phyloP scores from a whole-genome alignment of 35 echinoderm and acorn worm genomes.

The Heliocidaris tuberculata region DNA sequence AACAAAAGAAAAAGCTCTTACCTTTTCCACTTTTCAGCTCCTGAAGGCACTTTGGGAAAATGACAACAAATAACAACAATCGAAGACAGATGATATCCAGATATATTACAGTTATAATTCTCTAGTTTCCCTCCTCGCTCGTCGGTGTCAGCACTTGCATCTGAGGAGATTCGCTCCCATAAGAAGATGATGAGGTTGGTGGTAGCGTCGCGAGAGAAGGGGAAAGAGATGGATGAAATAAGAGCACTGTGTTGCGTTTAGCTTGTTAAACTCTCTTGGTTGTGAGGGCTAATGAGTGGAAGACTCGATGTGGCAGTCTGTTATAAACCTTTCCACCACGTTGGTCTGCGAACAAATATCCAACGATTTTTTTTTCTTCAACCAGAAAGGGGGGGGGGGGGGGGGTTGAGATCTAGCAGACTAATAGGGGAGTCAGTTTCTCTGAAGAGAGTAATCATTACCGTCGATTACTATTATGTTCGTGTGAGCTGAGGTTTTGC shows the following conservation, averaged over 20 bases:
- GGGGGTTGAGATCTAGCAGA: no score
- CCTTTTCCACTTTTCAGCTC: background rate
- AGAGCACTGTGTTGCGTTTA: background rate
- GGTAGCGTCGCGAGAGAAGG: background rate
- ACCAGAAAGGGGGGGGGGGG: background rate
- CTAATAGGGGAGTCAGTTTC: no score
- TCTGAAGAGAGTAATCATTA: no score
- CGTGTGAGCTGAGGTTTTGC: no score
- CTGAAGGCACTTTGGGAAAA: background rate
- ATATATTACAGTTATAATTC: background rate
- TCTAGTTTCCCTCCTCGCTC: background rate
- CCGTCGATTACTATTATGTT: no score
- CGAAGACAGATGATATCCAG: background rate
- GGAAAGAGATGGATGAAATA: background rate
- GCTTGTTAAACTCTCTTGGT: background rate
- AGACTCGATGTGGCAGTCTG: background rate
- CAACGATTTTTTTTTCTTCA: background rate
- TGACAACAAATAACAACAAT: background rate
- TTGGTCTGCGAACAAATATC: background rate
- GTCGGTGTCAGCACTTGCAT: background rate
- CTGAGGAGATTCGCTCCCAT: background rate
- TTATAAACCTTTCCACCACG: slow-evolving; percentile 1
- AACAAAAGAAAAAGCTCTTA: background rate
- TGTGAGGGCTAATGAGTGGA: background rate
- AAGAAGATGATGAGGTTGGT: background rate